Base-by-base conservation (phyloP, 1,140 invertebrate species). In the Leptopilina boulardi region DNA sequence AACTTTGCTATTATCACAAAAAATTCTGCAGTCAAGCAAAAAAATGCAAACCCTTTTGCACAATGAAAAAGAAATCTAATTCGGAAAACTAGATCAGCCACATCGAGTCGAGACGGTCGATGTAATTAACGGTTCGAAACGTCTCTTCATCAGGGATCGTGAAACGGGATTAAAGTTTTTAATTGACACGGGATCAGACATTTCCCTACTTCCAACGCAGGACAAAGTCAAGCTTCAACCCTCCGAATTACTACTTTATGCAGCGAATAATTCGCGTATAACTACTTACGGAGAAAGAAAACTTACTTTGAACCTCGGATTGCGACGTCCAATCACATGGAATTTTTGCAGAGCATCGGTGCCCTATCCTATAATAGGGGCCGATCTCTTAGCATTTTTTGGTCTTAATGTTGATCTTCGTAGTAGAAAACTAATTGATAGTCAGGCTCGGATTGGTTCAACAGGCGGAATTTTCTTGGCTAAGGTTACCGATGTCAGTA, bases 341-440 rank as follows among this genome's bases (percentile, higher is more conserved):
- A 44, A 19, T n/a, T 75, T 75, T 30, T 23, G 38, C 54, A 51
- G 30, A 21, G 74, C 30, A 13, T 9, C 34, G 15, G 72, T 74
- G 2, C 42, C 72, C 21, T 41, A 42, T 18, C 30, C 90, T 0
- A 90, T 91, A 4, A 80, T 90, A 0, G 88, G 88, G 42, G 88
- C 89, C 8, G 88, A 91, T 77, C 86, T 90, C 66, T 71, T 91
- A n/a, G 26, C 70, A 0, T 41, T 84, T 77, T 86, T 80, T 74
- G 76, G 81, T 9, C 70, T 91, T 18, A 18, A 86, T n/a, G 83
- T 89, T 0, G 87, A 90, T 77, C 15, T 88, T n/a, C 42, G 73
- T 11, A 51, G 77, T n/a, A 70, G 74, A 11, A 71, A 75, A 70
- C 70, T 89, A 18, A 74, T 87, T 5, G 66, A 75, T 70, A 0